A percentile compares a stretch with the other conserved stretches of the same genome.
Evolutionary conservation across 2,113 vertebrate species (phyloP).

Genomic region (Hippolais icterina): DNA sequence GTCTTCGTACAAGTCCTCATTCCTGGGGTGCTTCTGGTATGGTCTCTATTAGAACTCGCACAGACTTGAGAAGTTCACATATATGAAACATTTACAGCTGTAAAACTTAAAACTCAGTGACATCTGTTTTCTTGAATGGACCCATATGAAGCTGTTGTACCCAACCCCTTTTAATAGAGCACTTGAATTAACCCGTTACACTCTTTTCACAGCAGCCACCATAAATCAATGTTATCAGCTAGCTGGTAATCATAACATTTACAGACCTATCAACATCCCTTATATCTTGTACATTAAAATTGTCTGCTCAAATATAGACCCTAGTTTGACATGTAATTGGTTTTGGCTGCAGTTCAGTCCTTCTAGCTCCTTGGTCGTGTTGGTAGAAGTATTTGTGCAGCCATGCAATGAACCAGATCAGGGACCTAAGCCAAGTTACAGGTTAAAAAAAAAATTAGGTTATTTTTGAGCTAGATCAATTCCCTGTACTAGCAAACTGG

Average conservation of each 20-base stretch:
- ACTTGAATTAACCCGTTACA: background rate
- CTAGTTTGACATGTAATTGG: slow-evolving; percentile 1
- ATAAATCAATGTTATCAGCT: background rate
- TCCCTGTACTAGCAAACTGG: background rate
- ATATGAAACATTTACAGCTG: background rate
- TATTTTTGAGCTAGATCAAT: slow-evolving; percentile 17
- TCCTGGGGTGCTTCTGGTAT: background rate
- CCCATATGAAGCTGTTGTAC: background rate
- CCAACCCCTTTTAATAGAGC: background rate
- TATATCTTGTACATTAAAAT: slow-evolving; percentile 21
- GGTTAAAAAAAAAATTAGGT: background rate
- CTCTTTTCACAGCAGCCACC: background rate
- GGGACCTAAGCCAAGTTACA: slow-evolving; percentile 14
- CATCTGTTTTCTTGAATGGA: background rate
- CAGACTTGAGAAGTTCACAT: background rate
- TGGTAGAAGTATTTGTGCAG: slow-evolving; percentile 33
- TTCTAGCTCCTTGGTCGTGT: slow-evolving; percentile 1
- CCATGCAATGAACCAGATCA: slow-evolving; percentile 3
- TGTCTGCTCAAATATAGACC: background rate
- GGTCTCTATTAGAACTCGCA: background rate
- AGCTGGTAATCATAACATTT: slow-evolving; percentile 28
- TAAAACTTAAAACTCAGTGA: background rate
- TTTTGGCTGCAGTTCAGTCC: slow-evolving; percentile 48
- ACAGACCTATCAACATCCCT: slow-evolving; percentile 9
- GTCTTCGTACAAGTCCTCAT: background rate